Conservation (phyloP, 2,113 vertebrate species). For the Osmerus mordax region DNA sequence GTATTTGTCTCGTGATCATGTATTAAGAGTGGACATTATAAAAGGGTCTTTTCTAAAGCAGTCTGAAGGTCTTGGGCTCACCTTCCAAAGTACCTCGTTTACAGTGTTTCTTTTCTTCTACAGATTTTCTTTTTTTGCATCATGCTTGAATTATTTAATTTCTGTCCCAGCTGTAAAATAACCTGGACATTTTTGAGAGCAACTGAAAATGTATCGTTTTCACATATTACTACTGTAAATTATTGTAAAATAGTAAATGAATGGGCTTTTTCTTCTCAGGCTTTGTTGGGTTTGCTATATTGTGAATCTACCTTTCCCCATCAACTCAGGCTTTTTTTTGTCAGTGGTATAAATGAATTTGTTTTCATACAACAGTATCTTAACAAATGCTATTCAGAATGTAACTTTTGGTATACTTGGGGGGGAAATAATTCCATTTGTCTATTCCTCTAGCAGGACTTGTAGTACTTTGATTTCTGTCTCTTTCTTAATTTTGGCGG, state of each 20-base stretch:
- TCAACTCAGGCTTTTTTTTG: slow-evolving; percentile 90
- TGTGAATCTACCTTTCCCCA: slow-evolving; percentile 78
- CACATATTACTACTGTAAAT: slow-evolving; percentile 89
- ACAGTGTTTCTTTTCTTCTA: slow-evolving; percentile 71
- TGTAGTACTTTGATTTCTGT: slow-evolving; percentile 65
- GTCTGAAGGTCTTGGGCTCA: slow-evolving; percentile 84
- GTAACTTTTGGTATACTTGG: slow-evolving; percentile 82
- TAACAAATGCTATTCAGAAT: slow-evolving; percentile 83
- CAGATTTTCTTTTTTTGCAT: slow-evolving; percentile 68
- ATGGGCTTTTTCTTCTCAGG: slow-evolving; percentile 87
- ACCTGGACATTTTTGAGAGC: slow-evolving; percentile 78
- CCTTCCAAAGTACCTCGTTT: slow-evolving; percentile 98
- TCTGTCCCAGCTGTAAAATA: slow-evolving; percentile 91
- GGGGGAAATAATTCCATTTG: slow-evolving; percentile 72
- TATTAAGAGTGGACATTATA: slow-evolving; percentile 66
- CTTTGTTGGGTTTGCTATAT: slow-evolving; percentile 81
- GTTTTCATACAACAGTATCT: slow-evolving; percentile 69
- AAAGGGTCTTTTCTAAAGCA: slow-evolving; percentile 72
- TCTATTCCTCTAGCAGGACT: slow-evolving; percentile 62
- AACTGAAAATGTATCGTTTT: slow-evolving; percentile 81
- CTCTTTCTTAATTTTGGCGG: slow-evolving; percentile 58
- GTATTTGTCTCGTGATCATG: slow-evolving; percentile 71
- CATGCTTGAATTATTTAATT: slow-evolving; percentile 99
- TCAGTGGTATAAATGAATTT: slow-evolving; percentile 73
- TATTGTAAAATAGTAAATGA: slow-evolving; percentile 94